Evolutionary conservation across 92 coral and sea anemone genomes (phyloP).

Genomic region (Hydrozoanthus gracilis): DNA sequence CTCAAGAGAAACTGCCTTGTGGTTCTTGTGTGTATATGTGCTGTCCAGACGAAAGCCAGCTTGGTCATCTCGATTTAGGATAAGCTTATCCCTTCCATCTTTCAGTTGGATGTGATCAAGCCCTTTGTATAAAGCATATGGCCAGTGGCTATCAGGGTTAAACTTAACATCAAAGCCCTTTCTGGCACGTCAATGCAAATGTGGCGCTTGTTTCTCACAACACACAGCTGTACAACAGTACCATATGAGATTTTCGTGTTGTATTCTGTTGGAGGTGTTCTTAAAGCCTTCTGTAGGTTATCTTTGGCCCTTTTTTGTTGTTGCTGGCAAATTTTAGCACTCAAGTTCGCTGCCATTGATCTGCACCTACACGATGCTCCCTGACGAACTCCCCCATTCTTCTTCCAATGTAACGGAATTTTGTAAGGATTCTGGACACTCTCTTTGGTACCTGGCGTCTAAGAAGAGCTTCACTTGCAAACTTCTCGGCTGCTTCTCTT

Average conservation of each 20-base stretch:
- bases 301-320: slow-evolving; percentile 43
- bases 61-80: slow-evolving; percentile 40
- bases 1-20: slow-evolving; percentile 22
- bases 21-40: slow-evolving; percentile 42
- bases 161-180: slow-evolving; percentile 49
- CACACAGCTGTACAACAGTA: slow-evolving; percentile 40
- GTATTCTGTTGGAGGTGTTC: slow-evolving; percentile 38
- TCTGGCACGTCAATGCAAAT: slow-evolving; percentile 48
- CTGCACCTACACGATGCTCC: slow-evolving; percentile 57
- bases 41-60: slow-evolving; percentile 62
- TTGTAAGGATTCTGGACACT: slow-evolving; percentile 49
- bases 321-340: slow-evolving; percentile 58
- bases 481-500: slow-evolving; percentile 50
- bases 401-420: slow-evolving; percentile 56
- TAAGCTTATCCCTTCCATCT: slow-evolving; percentile 46
- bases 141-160: slow-evolving; percentile 62
- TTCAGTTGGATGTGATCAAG: slow-evolving; percentile 48
- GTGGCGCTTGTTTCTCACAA: slow-evolving; percentile 52
- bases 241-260: slow-evolving; percentile 37
- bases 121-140: slow-evolving; percentile 52
- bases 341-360: slow-evolving; percentile 64
- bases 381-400: slow-evolving; percentile 57
- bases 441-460: slow-evolving; percentile 54
- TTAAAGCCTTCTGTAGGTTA: slow-evolving; percentile 38
- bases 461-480: slow-evolving; percentile 54